Conservation (phyloP, 2,797 vertebrate species). For the Melanotaenia boesemani region DNA sequence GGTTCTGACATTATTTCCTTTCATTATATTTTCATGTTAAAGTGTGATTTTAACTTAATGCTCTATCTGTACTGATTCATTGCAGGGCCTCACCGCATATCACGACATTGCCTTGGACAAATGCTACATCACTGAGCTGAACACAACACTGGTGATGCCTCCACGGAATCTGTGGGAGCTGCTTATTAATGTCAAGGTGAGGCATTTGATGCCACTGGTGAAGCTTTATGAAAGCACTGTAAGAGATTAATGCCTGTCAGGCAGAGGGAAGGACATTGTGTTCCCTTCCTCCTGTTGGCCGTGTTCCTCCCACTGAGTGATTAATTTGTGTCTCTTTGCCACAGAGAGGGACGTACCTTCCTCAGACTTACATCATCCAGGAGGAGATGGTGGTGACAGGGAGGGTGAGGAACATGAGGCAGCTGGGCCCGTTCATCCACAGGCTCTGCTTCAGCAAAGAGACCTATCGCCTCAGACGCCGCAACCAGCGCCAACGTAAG, state of each 20-base stretch:
- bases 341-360: slow-evolving; percentile 94
- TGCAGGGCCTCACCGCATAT: slow-evolving; percentile 93
- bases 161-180: slow-evolving; percentile 95
- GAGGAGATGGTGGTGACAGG: slow-evolving; percentile 95
- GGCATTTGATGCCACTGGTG: slow-evolving; percentile 10
- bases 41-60: not conserved
- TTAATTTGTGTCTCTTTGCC: slow-evolving; percentile 54
- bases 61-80: not conserved
- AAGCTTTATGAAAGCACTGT: slow-evolving; percentile 12
- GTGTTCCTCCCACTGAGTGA: slow-evolving; percentile 41
- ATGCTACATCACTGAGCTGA: slow-evolving; percentile 95
- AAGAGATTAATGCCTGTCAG: slow-evolving; percentile 22
- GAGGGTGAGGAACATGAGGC: slow-evolving; percentile 89
- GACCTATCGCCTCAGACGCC: slow-evolving; percentile 92
- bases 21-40: not conserved
- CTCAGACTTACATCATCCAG: slow-evolving; percentile 94
- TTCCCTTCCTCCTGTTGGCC: slow-evolving; percentile 27
- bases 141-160: slow-evolving; percentile 92
- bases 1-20: slow-evolving; percentile 41
- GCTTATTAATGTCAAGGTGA: slow-evolving; percentile 93
- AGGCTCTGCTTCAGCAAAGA: slow-evolving; percentile 92
- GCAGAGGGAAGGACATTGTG: slow-evolving; percentile 24
- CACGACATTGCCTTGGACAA: slow-evolving; percentile 93
- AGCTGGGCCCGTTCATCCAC: slow-evolving; percentile 93
- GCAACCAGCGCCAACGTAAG: slow-evolving; percentile 87